These are phyloP conservation scores for Halocaridina rubra DNA, from an alignment of 2,888 invertebrate species.

Conservation along the genomic window DNA sequence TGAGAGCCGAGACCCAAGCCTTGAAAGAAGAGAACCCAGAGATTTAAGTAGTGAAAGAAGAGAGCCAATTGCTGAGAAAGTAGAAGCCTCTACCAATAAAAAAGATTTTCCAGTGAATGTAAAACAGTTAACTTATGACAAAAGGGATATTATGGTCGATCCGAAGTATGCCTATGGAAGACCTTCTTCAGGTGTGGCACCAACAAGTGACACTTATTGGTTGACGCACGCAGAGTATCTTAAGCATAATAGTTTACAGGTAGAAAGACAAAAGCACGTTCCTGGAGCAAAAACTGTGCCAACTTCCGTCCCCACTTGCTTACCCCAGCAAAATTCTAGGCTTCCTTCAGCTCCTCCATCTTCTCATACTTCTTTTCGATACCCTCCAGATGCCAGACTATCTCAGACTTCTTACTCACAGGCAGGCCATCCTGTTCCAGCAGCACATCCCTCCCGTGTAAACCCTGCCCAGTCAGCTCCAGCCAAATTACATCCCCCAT, in stretches of 20 bases:
- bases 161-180: constrained; percentile 18
- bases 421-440: background rate
- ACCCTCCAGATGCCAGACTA: constrained; percentile 43
- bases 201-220: constrained; percentile 29
- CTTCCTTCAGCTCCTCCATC: constrained; percentile 30
- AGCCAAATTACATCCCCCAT: constrained; percentile 35
- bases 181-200: constrained; percentile 12
- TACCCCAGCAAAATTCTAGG: constrained; percentile 44
- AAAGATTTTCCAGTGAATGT: background rate
- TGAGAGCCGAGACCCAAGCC: constrained; percentile 1
- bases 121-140: background rate
- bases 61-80: background rate
- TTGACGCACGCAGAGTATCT: constrained; percentile 19
- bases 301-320: constrained; percentile 45
- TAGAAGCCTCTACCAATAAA: background rate
- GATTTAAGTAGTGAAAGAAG: background rate
- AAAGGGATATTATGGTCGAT: constrained; percentile 18
- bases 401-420: constrained; percentile 38
- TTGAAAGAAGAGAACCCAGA: constrained; percentile 16
- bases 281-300: constrained; percentile 15
- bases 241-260: constrained; percentile 10
- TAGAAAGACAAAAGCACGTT: constrained; percentile 26
- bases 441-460: constrained; percentile 15
- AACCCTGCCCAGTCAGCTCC: constrained; percentile 2
- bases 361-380: constrained; percentile 35